Conservation (phyloP, 2,888 invertebrate genomes). For the Melikaiella ostensackeni region DNA sequence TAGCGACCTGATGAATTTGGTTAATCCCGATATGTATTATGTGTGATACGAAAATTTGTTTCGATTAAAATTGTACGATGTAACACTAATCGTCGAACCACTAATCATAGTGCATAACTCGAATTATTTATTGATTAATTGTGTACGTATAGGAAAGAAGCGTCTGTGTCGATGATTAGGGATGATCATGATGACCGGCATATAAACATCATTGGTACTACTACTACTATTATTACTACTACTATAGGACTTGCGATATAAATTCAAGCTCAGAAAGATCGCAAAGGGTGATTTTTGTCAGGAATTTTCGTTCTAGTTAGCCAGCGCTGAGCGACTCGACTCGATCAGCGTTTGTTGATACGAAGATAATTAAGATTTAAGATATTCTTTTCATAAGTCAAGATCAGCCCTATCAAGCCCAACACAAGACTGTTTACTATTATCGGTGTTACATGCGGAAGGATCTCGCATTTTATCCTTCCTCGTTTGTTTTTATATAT, state of each 20-base stretch:
- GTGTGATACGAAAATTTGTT: slow-evolving; percentile 50
- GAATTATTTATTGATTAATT: slow-evolving; percentile 65
- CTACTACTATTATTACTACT: slow-evolving; percentile 45
- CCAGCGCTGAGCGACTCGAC: background rate
- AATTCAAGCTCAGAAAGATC: slow-evolving; percentile 31
- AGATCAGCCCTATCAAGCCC: slow-evolving; percentile 61
- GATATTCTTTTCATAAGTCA: slow-evolving; percentile 38
- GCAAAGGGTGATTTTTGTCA: slow-evolving; percentile 30
- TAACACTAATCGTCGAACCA: slow-evolving; percentile 62
- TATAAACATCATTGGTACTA: slow-evolving; percentile 44
- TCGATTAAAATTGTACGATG: slow-evolving; percentile 60
- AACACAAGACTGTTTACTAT: slow-evolving; percentile 73
- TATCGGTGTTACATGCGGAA: slow-evolving; percentile 67
- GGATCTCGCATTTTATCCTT: slow-evolving; percentile 55
- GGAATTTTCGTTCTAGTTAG: slow-evolving; percentile 8
- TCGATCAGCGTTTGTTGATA: slow-evolving; percentile 4
- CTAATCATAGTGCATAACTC: slow-evolving; percentile 58
- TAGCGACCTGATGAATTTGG: slow-evolving; percentile 35
- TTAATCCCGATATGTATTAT: slow-evolving; percentile 49
- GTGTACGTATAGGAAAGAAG: slow-evolving; percentile 59
- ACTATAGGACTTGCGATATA: slow-evolving; percentile 51
- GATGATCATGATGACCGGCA: slow-evolving; percentile 53
- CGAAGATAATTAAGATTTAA: slow-evolving; percentile 38
- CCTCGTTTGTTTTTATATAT: slow-evolving; percentile 54
- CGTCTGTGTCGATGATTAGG: slow-evolving; percentile 57